These are phyloP conservation scores for Sialis lutaria DNA, from an alignment of 2,888 invertebrate species.

Conservation along the genomic window DNA sequence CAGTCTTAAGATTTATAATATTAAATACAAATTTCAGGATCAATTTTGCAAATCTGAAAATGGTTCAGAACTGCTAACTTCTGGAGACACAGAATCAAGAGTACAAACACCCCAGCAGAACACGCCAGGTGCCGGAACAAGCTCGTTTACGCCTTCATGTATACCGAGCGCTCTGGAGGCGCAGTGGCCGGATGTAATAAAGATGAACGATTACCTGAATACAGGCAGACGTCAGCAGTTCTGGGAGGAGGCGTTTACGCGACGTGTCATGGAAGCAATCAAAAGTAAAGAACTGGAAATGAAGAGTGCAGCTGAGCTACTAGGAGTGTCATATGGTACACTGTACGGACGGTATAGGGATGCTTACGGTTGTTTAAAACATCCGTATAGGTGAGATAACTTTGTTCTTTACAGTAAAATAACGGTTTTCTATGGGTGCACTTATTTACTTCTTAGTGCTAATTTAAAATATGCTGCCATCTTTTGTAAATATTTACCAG, in stretches of 20 bases:
- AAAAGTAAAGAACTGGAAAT: slow-evolving; percentile 81
- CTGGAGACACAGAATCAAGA: background rate
- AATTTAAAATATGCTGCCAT: too few relatives aligned
- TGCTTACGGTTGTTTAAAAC: slow-evolving; percentile 74
- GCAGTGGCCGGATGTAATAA: slow-evolving; percentile 51
- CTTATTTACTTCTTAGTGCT: too few relatives aligned
- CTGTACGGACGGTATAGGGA: slow-evolving; percentile 79
- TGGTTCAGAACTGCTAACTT: background rate
- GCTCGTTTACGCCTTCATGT: background rate
- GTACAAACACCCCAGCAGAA: background rate
- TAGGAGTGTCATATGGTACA: slow-evolving; percentile 82
- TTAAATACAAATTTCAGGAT: background rate
- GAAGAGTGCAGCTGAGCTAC: slow-evolving; percentile 80
- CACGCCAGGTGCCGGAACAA: slow-evolving; percentile 1
- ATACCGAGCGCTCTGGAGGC: slow-evolving; percentile 20
- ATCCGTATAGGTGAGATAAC: slow-evolving; percentile 56
- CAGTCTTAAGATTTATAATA: too few relatives aligned
- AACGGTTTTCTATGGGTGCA: too few relatives aligned
- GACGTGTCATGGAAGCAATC: slow-evolving; percentile 76
- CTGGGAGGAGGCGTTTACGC: slow-evolving; percentile 84
- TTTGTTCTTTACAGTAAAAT: too few relatives aligned
- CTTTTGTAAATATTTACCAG: too few relatives aligned
- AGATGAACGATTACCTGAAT: slow-evolving; percentile 72
- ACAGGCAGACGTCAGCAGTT: slow-evolving; percentile 78
- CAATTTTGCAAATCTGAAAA: slow-evolving; percentile 4